Evolutionary conservation across 2,888 invertebrate species (phyloP).

Genomic region (Slavum lentiscoides): DNA sequence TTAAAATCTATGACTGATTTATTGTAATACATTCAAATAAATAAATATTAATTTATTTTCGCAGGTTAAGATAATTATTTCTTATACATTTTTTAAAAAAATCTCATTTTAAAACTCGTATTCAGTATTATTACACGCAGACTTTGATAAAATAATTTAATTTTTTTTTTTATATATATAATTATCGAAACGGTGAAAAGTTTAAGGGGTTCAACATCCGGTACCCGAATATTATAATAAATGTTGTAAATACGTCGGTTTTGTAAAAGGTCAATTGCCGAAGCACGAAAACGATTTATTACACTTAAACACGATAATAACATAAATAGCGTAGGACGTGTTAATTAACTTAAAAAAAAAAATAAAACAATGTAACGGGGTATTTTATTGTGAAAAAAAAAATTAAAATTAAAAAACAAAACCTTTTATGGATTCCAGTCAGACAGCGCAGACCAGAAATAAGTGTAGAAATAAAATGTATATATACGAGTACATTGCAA

Average conservation of each 20-base stretch:
- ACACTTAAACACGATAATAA: not conserved
- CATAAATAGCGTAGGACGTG: not conserved
- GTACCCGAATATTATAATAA: too few species aligned
- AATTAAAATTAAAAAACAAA: not conserved
- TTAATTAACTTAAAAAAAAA: not conserved
- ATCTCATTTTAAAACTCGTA: too few species aligned
- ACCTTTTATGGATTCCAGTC: not conserved
- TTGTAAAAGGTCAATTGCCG: not conserved
- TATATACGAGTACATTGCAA: not conserved
- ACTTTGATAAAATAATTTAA: too few species aligned
- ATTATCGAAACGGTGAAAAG: too few species aligned
- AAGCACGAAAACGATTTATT: not conserved
- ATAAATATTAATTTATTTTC: too few species aligned
- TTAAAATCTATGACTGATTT: too few species aligned
- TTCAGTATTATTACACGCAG: too few species aligned
- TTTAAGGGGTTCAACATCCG: too few species aligned
- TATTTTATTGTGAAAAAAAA: not conserved
- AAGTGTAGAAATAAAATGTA: too few species aligned
- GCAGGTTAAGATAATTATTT: not conserved
- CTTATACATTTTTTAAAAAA: too few species aligned
- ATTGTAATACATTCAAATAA: too few species aligned
- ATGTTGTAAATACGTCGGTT: not conserved
- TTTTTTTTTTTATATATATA: too few species aligned
- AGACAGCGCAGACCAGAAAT: not conserved
- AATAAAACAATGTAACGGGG: not conserved